These are phyloP conservation scores for Capitulum mitella DNA, from an alignment of 2,888 invertebrate species.

Conservation along the genomic window DNA sequence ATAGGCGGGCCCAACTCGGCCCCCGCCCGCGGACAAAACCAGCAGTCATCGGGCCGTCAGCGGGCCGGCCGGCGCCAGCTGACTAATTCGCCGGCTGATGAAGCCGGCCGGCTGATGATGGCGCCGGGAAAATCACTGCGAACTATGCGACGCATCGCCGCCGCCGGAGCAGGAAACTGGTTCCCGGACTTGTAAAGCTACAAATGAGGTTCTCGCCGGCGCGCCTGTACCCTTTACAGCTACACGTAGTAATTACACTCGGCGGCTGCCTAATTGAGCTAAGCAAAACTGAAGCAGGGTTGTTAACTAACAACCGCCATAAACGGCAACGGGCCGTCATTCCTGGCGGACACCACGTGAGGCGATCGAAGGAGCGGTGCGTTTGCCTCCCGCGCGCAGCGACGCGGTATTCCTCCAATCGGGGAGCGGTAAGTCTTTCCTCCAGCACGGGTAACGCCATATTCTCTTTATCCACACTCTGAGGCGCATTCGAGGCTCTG, in stretches of 20 bases:
- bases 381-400: too few relatives aligned
- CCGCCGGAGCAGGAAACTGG: background rate
- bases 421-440: too few relatives aligned
- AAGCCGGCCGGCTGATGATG: background rate
- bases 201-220: background rate
- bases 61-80: background rate
- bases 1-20: too few relatives aligned
- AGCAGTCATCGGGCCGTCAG: conserved; percentile 14
- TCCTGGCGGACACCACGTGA: too few relatives aligned
- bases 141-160: background rate
- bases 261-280: background rate
- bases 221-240: conserved; percentile 2
- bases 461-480: too few relatives aligned
- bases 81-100: conserved; percentile 5
- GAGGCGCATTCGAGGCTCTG: too few relatives aligned
- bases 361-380: too few relatives aligned
- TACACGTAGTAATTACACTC: background rate
- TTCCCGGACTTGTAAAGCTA: background rate
- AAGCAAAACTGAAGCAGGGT: background rate
- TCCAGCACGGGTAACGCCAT: too few relatives aligned
- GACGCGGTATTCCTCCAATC: too few relatives aligned
- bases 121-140: background rate
- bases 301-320: background rate
- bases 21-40: background rate
- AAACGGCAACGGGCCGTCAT: background rate